phyloP scores from a whole-genome alignment of 2,797 vertebrate species.

The Micrastur ruficollis region DNA sequence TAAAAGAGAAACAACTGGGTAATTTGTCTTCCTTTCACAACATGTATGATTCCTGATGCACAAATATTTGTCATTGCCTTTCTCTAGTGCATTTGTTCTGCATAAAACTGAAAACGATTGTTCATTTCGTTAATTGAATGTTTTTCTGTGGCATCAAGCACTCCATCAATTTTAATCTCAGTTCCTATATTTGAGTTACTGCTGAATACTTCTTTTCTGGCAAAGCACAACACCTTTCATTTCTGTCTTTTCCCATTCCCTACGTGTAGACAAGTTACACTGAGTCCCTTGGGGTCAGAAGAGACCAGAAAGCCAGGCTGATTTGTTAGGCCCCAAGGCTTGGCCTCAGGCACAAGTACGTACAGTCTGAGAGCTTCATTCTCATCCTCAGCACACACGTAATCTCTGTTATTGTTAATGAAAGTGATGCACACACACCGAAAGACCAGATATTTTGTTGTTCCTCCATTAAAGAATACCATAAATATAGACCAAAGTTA shows the following conservation, averaged over 20 bases:
- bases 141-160: not conserved
- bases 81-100: not conserved
- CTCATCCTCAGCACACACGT: not conserved
- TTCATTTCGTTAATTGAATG: not conserved
- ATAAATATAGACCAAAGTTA: not conserved
- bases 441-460: not conserved
- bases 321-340: not conserved
- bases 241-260: not conserved
- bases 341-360: constrained; percentile 9
- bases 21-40: not conserved
- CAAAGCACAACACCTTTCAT: not conserved
- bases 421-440: not conserved
- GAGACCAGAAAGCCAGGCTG: not conserved
- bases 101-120: not conserved
- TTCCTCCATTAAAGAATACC: not conserved
- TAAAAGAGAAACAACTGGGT: not conserved
- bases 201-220: not conserved
- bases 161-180: not conserved
- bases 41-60: not conserved
- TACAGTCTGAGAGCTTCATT: not conserved
- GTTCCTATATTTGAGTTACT: not conserved
- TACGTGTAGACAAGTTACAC: not conserved
- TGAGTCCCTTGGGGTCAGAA: not conserved
- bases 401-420: not conserved
- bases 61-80: not conserved